Evolutionary conservation across 2,113 vertebrate species (phyloP).

Genomic region (Spilogale gracilis): DNA sequence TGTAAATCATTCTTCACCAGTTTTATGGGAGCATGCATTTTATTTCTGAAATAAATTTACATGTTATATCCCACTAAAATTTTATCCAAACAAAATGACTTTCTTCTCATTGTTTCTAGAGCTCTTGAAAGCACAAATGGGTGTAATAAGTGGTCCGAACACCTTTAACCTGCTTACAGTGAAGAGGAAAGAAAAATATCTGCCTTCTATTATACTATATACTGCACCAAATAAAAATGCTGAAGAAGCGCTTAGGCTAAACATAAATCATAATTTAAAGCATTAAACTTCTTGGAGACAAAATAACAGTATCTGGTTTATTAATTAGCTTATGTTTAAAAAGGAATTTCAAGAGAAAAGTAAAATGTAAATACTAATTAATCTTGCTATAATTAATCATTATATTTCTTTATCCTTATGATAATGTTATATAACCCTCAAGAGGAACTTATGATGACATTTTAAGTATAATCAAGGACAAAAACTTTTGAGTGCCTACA

Average conservation of each 20-base stretch:
- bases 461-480: slow-evolving; percentile 44
- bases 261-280: slow-evolving; percentile 34
- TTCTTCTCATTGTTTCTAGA: not conserved
- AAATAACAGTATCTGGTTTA: slow-evolving; percentile 54
- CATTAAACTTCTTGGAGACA: slow-evolving; percentile 23
- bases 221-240: not conserved
- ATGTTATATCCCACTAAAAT: not conserved
- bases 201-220: not conserved
- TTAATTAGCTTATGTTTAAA: slow-evolving; percentile 70
- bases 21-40: not conserved
- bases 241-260: slow-evolving; percentile 4
- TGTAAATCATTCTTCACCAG: not conserved
- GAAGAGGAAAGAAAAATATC: not conserved
- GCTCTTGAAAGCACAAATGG: not conserved
- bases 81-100: not conserved
- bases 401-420: slow-evolving; percentile 16
- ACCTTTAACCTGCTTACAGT: not conserved
- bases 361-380: slow-evolving; percentile 61
- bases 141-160: not conserved
- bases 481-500: slow-evolving; percentile 43
- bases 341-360: slow-evolving; percentile 48
- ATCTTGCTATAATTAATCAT: slow-evolving; percentile 44
- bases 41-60: slow-evolving; percentile 31
- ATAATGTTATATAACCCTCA: not conserved
- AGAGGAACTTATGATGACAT: slow-evolving; percentile 42